A percentile compares a stretch with the other conserved stretches of the same genome.
Evolutionary conservation across 2,113 vertebrate genomes (phyloP).

Genomic region (Falcunculus frontatus): DNA sequence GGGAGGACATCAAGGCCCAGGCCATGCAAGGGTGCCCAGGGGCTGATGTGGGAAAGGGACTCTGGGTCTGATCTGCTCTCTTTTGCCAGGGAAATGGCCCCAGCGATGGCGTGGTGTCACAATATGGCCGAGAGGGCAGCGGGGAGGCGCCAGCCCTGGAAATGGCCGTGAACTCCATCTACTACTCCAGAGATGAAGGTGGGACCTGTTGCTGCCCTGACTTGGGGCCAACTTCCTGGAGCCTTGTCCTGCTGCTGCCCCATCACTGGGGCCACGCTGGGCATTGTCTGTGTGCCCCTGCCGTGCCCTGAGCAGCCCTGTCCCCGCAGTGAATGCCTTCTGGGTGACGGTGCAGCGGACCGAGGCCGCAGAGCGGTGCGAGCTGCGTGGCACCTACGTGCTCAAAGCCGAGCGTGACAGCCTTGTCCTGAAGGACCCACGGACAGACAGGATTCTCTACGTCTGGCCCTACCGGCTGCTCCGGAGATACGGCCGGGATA

Average conservation of each 20-base stretch:
- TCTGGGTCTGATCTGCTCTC: neutral
- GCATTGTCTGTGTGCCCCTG: neutral
- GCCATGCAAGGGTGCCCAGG: fast-evolving
- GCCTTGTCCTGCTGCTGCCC: neutral
- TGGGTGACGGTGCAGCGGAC: slow-evolving; percentile 90
- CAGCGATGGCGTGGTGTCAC: neutral
- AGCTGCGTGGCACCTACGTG: slow-evolving; percentile 81
- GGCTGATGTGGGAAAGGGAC: neutral
- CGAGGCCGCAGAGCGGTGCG: slow-evolving; percentile 88
- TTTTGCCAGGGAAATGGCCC: slow-evolving; percentile 45
- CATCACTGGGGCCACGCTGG: fast-evolving
- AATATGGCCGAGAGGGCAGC: neutral
- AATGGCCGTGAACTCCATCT: slow-evolving; percentile 96
- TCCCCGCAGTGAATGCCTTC: slow-evolving; percentile 82
- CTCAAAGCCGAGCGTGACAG: slow-evolving; percentile 82
- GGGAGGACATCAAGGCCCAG: too few species aligned
- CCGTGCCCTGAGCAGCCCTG: neutral
- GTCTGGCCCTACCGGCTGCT: slow-evolving; percentile 95
- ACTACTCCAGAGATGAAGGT: slow-evolving; percentile 91
- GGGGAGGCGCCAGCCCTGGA: slow-evolving; percentile 64
- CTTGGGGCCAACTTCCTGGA: fast-evolving
- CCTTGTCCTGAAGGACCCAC: slow-evolving; percentile 82
- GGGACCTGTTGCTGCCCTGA: neutral
- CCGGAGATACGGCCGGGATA: slow-evolving; percentile 90
- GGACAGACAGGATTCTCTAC: slow-evolving; percentile 72